These are phyloP conservation scores for Anthrax anthrax DNA, from an alignment of 2,888 invertebrate genomes.

Conservation along the genomic window DNA sequence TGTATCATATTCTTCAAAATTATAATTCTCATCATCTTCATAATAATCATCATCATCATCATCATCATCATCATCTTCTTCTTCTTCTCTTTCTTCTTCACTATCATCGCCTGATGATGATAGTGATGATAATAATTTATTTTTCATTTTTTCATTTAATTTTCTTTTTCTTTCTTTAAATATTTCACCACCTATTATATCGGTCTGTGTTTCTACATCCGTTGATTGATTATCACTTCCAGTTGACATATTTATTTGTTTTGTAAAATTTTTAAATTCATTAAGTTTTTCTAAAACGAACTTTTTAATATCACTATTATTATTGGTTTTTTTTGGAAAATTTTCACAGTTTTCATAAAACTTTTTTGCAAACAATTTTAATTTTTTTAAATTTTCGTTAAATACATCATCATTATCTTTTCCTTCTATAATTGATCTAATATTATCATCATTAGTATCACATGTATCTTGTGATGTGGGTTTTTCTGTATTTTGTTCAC, in stretches of 20 bases:
- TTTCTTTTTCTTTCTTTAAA: constrained; percentile 1
- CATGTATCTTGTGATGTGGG: too few species aligned
- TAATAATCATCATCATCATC: neutral
- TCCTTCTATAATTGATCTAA: neutral
- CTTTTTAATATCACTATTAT: neutral
- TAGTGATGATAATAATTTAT: neutral
- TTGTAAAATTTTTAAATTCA: neutral
- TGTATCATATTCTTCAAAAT: neutral
- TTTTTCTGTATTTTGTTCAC: neutral
- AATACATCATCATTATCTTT: neutral
- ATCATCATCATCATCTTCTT: constrained; percentile 3
- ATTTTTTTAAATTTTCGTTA: neutral
- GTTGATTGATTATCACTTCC: neutral
- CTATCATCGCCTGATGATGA: neutral
- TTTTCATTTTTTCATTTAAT: constrained; percentile 4
- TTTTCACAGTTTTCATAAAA: neutral
- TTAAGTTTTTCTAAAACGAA: neutral
- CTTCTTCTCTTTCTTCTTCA: neutral
- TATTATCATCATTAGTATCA: neutral
- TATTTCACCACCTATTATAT: neutral
- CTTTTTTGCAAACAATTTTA: neutral
- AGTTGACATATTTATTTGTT: neutral
- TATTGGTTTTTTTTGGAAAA: neutral
- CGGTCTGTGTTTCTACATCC: neutral
- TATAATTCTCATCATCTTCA: neutral